Evolutionary conservation across 2,888 invertebrate genomes (phyloP).

Genomic region (Phengaris alcon): DNA sequence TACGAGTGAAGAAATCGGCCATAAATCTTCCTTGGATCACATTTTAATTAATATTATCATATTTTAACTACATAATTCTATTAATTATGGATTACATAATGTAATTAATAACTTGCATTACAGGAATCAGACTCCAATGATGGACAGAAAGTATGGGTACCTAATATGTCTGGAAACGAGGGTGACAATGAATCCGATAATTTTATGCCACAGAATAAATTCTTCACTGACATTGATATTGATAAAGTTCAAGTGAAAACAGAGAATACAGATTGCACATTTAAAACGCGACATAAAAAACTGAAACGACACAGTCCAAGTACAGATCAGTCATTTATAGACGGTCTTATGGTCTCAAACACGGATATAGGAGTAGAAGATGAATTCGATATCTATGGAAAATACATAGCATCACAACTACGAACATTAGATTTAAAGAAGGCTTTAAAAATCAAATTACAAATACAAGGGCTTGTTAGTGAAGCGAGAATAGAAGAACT

Average conservation of each 20-base stretch:
- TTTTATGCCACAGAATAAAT: background rate
- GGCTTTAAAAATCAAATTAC: constrained; percentile 62
- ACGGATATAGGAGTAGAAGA: constrained; percentile 49
- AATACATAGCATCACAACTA: constrained; percentile 68
- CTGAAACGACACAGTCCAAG: constrained; percentile 1
- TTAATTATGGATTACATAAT: too few relatives aligned
- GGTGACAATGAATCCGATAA: constrained; percentile 17
- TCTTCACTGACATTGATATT: background rate
- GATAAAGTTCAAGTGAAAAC: background rate
- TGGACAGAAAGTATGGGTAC: constrained; percentile 3
- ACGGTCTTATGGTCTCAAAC: background rate
- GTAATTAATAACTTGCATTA: background rate
- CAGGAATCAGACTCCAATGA: constrained; percentile 26
- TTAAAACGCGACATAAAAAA: constrained; percentile 3
- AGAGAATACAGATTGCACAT: background rate
- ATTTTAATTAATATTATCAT: too few relatives aligned
- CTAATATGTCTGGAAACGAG: constrained; percentile 11
- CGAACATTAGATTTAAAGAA: constrained; percentile 64
- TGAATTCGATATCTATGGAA: constrained; percentile 74
- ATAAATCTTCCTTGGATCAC: too few relatives aligned
- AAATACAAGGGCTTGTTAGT: constrained; percentile 66
- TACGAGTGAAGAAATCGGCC: too few relatives aligned
- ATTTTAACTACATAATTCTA: too few relatives aligned
- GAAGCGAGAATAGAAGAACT: constrained; percentile 63
- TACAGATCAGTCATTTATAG: constrained; percentile 37